Evolutionary conservation across 2,797 vertebrate species (phyloP).

Genomic region (Chelon labrosus): DNA sequence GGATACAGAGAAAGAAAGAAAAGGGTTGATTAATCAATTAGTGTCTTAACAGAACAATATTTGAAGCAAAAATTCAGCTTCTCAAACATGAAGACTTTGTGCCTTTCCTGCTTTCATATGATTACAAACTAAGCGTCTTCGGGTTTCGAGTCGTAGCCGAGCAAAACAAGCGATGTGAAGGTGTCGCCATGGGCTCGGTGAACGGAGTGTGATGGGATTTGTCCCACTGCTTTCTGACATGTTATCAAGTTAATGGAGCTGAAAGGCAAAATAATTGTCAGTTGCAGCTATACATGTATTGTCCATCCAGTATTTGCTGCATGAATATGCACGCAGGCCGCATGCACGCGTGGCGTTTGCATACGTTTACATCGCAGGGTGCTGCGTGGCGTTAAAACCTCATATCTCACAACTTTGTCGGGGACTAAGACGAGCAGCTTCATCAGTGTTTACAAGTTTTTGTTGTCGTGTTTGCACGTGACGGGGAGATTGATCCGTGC

Average conservation of each 20-base stretch:
- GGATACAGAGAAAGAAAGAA: background rate
- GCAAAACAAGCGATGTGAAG: background rate
- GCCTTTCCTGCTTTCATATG: background rate
- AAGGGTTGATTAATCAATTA: conserved; percentile 5
- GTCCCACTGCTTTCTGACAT: background rate
- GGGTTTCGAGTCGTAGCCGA: background rate
- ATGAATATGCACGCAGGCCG: background rate
- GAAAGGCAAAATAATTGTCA: background rate
- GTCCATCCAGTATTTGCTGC: background rate
- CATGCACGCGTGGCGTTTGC: background rate
- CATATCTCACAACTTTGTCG: background rate
- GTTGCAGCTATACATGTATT: conserved; percentile 3
- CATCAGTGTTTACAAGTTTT: background rate
- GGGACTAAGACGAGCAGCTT: background rate
- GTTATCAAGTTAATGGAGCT: background rate
- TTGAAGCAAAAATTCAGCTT: too few relatives aligned
- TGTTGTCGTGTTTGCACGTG: too few relatives aligned
- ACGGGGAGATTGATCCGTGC: background rate
- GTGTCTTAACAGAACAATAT: background rate
- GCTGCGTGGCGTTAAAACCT: conserved; percentile 2
- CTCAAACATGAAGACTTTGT: background rate
- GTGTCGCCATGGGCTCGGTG: background rate
- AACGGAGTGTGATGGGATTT: background rate
- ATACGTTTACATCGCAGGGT: background rate
- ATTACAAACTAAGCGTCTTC: background rate